Conservation (phyloP, 2,113 vertebrate species). For the Cryptotis parvus region DNA sequence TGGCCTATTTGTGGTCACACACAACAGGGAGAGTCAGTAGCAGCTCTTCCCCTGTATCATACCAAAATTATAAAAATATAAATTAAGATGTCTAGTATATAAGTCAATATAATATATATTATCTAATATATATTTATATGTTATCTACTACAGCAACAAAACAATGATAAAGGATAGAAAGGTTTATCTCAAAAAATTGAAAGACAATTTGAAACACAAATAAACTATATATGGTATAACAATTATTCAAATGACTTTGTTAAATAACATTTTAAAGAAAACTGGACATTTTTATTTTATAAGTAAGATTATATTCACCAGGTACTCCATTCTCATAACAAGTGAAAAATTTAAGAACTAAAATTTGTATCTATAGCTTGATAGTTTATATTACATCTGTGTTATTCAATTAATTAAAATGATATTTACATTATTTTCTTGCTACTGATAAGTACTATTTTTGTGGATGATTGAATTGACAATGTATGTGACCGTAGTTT, state of each 20-base stretch:
- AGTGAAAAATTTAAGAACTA: constrained; percentile 59
- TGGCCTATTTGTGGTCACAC: no score
- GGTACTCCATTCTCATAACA: constrained; percentile 66
- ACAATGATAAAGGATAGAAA: constrained; percentile 64
- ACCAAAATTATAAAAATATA: no score
- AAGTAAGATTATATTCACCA: constrained; percentile 55
- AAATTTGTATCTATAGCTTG: constrained; percentile 44
- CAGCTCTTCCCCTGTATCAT: no score
- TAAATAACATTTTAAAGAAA: constrained; percentile 33
- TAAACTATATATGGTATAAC: background rate
- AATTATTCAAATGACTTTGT: background rate
- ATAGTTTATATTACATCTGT: constrained; percentile 39
- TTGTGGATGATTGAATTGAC: constrained; percentile 46
- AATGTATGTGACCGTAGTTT: constrained; percentile 67
- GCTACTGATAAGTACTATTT: constrained; percentile 51
- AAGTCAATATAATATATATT: no score
- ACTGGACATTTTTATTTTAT: constrained; percentile 47
- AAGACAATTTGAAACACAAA: constrained; percentile 77
- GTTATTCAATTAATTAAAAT: constrained; percentile 75
- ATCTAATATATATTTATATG: constrained; percentile 54
- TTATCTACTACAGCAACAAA: constrained; percentile 79
- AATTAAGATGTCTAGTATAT: no score
- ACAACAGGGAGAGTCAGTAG: no score
- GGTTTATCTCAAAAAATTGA: constrained; percentile 71
- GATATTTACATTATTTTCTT: constrained; percentile 52